A percentile compares a stretch with the other conserved stretches of the same genome.
These are phyloP conservation scores for Eubucco bourcierii DNA, from an alignment of 2,113 vertebrate species.

Conservation along the genomic window DNA sequence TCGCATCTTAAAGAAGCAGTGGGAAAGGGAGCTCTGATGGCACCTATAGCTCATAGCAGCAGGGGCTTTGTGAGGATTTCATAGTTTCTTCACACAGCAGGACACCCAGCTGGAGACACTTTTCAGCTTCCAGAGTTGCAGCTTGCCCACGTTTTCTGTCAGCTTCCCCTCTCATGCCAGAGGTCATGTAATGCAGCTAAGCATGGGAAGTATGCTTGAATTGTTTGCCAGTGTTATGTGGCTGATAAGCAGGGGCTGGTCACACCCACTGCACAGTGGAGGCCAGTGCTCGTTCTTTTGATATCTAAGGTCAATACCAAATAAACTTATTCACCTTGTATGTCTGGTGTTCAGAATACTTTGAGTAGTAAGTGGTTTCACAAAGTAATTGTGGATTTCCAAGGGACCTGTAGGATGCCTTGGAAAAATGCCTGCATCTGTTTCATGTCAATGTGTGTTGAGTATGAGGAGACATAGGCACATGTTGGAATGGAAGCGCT, in stretches of 20 bases:
- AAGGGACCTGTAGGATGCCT: background rate
- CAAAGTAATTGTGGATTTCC: background rate
- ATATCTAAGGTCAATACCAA: background rate
- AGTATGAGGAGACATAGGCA: background rate
- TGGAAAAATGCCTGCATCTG: background rate
- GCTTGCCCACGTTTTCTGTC: background rate
- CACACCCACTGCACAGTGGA: background rate
- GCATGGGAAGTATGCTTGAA: background rate
- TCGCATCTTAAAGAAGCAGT: background rate
- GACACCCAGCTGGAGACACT: background rate
- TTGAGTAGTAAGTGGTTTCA: background rate
- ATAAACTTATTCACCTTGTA: background rate
- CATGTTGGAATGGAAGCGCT: background rate
- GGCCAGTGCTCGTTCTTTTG: constrained; percentile 2
- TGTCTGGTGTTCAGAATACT: background rate
- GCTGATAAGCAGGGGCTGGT: background rate
- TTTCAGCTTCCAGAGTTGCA: background rate
- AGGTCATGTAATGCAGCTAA: background rate
- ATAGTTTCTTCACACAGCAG: background rate
- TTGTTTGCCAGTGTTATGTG: background rate
- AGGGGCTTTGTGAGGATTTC: background rate
- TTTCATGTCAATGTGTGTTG: background rate
- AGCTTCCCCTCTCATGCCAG: background rate
- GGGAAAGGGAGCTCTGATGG: background rate
- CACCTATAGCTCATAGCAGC: too few relatives aligned